Conservation (phyloP, 1,140 invertebrate species). For the Drosophila lacteicornis region DNA sequence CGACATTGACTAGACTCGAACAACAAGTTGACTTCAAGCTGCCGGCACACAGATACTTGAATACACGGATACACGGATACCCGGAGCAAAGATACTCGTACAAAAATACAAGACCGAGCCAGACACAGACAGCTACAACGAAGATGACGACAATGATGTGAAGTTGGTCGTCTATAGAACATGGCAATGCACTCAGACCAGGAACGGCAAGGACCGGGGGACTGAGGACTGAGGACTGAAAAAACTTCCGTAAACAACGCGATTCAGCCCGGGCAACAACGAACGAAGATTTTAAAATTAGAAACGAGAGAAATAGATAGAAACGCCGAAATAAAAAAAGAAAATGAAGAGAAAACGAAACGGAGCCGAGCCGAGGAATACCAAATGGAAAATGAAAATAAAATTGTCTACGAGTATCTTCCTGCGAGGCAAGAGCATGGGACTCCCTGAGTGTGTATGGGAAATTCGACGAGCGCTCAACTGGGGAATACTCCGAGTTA, state of each 20-base stretch:
- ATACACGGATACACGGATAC: conserved; percentile 19
- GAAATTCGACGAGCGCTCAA: conserved; percentile 58
- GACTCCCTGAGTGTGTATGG: conserved; percentile 19
- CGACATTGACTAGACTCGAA: conserved; percentile 76
- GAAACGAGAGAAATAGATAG: conserved; percentile 72
- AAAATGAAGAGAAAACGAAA: conserved; percentile 30
- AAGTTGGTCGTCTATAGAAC: conserved; percentile 59
- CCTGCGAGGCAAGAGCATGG: conserved; percentile 30
- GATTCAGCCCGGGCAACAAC: conserved; percentile 61
- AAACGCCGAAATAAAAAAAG: conserved; percentile 26
- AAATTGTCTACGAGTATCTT: conserved; percentile 69
- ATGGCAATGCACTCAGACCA: conserved; percentile 78
- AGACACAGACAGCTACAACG: conserved; percentile 38
- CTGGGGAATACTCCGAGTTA: conserved; percentile 32
- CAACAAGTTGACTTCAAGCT: conserved; percentile 76
- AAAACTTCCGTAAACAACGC: conserved; percentile 81
- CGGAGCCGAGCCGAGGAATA: conserved; percentile 29
- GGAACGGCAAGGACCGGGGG: conserved; percentile 19
- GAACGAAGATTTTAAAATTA: conserved; percentile 81
- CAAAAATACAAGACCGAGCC: conserved; percentile 42
- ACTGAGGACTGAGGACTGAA: conserved; percentile 19
- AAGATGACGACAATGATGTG: conserved; percentile 53
- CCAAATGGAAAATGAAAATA: conserved; percentile 79
- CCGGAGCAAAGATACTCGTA: conserved; percentile 30
- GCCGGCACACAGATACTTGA: conserved; percentile 44